Base-by-base conservation (phyloP, 2,113 vertebrate species). In the Mus pahari region DNA sequence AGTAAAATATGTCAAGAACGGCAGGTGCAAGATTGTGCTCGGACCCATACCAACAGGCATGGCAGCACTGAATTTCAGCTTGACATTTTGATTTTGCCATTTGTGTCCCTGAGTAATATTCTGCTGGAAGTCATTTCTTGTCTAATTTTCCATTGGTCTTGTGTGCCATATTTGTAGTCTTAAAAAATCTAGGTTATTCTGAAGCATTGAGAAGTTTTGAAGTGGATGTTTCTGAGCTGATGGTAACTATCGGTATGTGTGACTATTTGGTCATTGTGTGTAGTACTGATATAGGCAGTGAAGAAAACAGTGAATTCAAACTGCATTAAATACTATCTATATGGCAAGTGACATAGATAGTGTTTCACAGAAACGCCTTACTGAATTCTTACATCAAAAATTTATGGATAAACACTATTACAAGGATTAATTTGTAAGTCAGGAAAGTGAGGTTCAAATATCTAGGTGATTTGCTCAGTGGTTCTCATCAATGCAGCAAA, bases 11-110 rank as follows among this genome's bases (percentile, higher is more conserved):
- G 14, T 74, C 33, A 31, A 70, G 50, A 50, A 24, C 39, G 78
- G 26, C 66, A 53, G 19, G 0, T 39, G 20, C 62, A 36, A 53
- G 36, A 58, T 77, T 12, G 81, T 50, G 31, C n/a, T n/a, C 89
- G 88, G 66, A 58, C 66, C 36, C 28, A 64, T 75, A 55, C 8
- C 86, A n/a, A 20, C 42, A 81, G 39, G 2, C n/a, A 60, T 45
- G 9, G 66, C n/a, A 50, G 39, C 73, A 71, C 17, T 78, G 84
- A 93, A 48, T 73, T 50, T 90, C 60, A 77, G 19, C 50, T 89
- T 95, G 24, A 13, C 81, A 24, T 71, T 96, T 94, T 96, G 50
- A 28, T 82, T 96, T 95, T 92, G 53, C 75, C 28, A 60, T 1
- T 5, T 93, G n/a, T 36, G 77, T 36, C 58, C 13, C 39, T 86